These are phyloP conservation scores for Julus scanicus DNA, from an alignment of 2,888 invertebrate species.

Conservation along the genomic window DNA sequence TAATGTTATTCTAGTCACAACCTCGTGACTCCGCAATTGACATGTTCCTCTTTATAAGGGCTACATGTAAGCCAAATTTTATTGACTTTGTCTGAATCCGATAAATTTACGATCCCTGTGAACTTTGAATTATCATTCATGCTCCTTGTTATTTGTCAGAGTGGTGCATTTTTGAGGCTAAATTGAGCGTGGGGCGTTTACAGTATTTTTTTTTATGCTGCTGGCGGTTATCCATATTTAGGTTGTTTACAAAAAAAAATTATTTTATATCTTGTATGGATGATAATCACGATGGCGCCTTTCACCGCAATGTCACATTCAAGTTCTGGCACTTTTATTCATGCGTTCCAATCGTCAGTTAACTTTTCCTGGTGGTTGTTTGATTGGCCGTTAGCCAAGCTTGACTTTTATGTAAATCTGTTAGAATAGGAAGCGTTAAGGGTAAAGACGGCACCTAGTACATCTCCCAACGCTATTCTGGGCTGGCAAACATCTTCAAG, in stretches of 20 bases:
- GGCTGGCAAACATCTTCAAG: not conserved
- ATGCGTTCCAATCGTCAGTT: not conserved
- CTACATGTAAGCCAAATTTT: not conserved
- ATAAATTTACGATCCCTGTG: not conserved
- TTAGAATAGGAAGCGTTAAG: not conserved
- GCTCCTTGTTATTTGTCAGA: not conserved
- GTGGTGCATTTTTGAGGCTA: not conserved
- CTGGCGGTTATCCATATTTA: not conserved
- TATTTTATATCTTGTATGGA: slow-evolving; percentile 2
- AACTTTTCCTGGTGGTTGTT: slow-evolving; percentile 26
- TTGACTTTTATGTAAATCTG: not conserved
- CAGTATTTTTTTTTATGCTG: too few relatives aligned
- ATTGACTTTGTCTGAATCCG: not conserved
- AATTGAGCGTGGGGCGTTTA: not conserved
- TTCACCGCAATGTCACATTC: not conserved
- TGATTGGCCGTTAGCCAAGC: not conserved
- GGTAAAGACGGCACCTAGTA: not conserved
- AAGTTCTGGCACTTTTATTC: not conserved
- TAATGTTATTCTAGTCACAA: not conserved
- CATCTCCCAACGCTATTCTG: not conserved
- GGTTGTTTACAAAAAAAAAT: slow-evolving; percentile 21
- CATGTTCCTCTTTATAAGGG: not conserved
- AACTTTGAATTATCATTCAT: not conserved
- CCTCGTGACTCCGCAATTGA: not conserved
- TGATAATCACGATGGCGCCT: not conserved